Base-by-base conservation (phyloP, 1,140 invertebrate genomes). In the Aphis gossypii region DNA sequence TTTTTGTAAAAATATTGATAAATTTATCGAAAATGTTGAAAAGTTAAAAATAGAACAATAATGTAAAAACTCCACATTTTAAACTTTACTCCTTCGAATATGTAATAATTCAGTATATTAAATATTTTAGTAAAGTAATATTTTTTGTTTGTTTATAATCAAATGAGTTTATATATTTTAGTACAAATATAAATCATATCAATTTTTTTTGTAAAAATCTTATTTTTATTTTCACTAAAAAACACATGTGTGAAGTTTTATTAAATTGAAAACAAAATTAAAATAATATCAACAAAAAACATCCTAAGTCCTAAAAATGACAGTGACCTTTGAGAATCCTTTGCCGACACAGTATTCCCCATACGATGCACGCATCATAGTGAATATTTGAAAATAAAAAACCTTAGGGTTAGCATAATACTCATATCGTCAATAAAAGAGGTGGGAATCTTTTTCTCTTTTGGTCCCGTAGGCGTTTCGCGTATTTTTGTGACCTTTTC, bases 391-490 rank as follows among this genome's bases (percentile, higher is more conserved):
- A 14, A 44, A 76, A 82, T 41, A 89, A 91, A 91, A 91, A 68
- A 76, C 60, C 41, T 91, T 76, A 25, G 60, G 38, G 56, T 76
- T 68, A 90, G 89, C 38, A 46, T 91, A 91, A 91, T 76, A 54
- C 87, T 21, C 48, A 48, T 30, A 46, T 89, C 88, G 51, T 89
- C 88, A 89, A 89, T 89, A 89, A 89, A 89, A 91, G 54, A 91
- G 38, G 68, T 51, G 44, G 68, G 90, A 91, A 46, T 91, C 90
- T 21, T 92, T 76, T 92, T 92, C 21, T 14, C 8, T 92, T 83
- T 92, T 46, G 30, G 68, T 48, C 68, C 46, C 46, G 60, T 92
- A 92, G 91, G 68, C 91, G 60, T 48, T 46, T 23, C 56, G 44
- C 21, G 46, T 83, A 48, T 46, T 35, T 83, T 38, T 83, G 91